phyloP scores from a whole-genome alignment of 2,113 vertebrate species.

The Abramis brama region DNA sequence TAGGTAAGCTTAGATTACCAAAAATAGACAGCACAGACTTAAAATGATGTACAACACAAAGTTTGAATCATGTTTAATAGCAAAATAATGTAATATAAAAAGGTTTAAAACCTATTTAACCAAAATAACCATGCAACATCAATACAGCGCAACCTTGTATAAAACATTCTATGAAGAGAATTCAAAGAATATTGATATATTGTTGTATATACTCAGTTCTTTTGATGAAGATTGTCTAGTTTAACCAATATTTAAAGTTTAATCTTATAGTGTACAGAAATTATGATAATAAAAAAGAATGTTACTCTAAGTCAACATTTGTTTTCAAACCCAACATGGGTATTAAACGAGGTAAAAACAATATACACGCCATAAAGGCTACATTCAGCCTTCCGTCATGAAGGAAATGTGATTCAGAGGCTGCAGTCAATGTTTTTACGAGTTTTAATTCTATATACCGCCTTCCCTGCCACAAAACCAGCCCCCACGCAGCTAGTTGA shows the following conservation, averaged over 20 bases:
- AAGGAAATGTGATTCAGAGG: slow-evolving; percentile 33
- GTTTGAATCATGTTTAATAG: neutral
- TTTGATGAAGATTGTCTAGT: neutral
- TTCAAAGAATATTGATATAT: neutral
- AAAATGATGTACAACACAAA: neutral
- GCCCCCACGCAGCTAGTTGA: slow-evolving; percentile 25
- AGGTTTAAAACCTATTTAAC: neutral
- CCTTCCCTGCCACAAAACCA: slow-evolving; percentile 28
- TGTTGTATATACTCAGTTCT: neutral
- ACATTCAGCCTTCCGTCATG: slow-evolving; percentile 22
- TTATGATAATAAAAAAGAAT: too few species aligned
- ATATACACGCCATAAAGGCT: neutral
- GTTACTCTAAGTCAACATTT: neutral
- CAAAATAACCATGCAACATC: neutral
- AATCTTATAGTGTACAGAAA: too few species aligned
- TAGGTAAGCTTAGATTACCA: neutral
- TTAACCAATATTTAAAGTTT: neutral
- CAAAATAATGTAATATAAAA: neutral
- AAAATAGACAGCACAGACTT: neutral
- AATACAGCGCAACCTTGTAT: neutral
- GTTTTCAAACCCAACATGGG: neutral
- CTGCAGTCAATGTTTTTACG: slow-evolving; percentile 43
- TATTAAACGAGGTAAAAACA: slow-evolving; percentile 1
- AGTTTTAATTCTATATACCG: slow-evolving; percentile 43
- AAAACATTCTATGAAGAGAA: neutral